These are phyloP conservation scores for Salvelinus namaycush DNA, from an alignment of 2,113 vertebrate species.

Conservation along the genomic window DNA sequence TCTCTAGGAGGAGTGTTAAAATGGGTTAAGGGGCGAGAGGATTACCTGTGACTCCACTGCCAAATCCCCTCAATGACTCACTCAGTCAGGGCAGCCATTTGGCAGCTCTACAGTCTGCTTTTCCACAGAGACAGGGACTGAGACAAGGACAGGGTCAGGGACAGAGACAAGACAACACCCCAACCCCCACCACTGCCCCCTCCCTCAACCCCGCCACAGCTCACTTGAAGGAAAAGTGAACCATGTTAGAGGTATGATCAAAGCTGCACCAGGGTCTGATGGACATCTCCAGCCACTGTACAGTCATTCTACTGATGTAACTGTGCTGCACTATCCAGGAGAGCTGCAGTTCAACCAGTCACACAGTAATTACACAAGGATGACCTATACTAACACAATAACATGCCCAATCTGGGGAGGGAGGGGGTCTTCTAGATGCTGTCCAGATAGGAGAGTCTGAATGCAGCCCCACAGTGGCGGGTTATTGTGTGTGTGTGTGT, in stretches of 20 bases:
- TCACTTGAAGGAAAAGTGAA: conserved; percentile 43
- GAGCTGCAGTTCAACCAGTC: conserved; percentile 20
- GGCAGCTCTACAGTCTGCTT: conserved; percentile 24
- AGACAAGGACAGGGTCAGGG: not conserved
- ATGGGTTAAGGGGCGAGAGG: conserved; percentile 48
- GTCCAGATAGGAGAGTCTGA: conserved; percentile 52
- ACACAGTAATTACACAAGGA: conserved; percentile 46
- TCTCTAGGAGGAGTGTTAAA: conserved; percentile 25
- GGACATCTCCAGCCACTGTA: conserved; percentile 44
- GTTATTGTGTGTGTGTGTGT: not conserved
- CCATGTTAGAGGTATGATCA: conserved; percentile 49
- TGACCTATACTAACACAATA: conserved; percentile 57
- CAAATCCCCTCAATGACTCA: conserved; percentile 40
- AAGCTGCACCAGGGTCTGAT: conserved; percentile 43
- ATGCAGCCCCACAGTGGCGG: conserved; percentile 39
- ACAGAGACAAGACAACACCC: not conserved
- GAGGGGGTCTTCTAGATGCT: conserved; percentile 42
- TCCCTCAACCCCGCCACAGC: conserved; percentile 23
- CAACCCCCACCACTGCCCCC: not conserved
- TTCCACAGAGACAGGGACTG: not conserved
- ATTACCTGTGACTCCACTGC: conserved; percentile 46
- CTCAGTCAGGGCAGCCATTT: conserved; percentile 41
- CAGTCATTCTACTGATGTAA: conserved; percentile 34
- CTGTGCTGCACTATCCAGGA: conserved; percentile 35
- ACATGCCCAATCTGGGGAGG: conserved; percentile 35